These are phyloP conservation scores for Ctena decussata DNA, from an alignment of 2,888 invertebrate genomes.

Conservation along the genomic window DNA sequence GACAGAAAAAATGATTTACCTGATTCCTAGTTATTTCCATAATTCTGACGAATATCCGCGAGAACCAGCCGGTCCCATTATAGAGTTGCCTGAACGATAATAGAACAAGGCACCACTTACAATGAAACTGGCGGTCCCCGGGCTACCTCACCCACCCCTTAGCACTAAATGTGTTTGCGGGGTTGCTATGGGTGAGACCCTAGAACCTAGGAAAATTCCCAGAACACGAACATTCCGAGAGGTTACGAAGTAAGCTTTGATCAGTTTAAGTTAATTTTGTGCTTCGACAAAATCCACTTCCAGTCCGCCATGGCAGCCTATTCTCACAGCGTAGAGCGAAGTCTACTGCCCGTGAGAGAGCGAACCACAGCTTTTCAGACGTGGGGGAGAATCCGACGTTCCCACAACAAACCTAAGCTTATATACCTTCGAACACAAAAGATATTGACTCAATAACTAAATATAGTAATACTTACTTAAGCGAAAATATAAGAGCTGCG, in stretches of 20 bases:
- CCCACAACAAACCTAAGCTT: background rate
- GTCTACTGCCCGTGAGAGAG: background rate
- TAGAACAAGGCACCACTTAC: background rate
- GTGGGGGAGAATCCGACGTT: slow-evolving; percentile 7
- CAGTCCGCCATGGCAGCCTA: background rate
- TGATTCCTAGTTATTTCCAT: too few species aligned
- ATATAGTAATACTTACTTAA: background rate
- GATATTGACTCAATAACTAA: background rate
- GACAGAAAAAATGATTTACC: too few species aligned
- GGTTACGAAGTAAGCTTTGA: slow-evolving; percentile 1
- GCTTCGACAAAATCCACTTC: slow-evolving; percentile 10
- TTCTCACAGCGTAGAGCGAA: background rate
- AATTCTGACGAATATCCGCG: background rate
- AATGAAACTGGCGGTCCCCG: slow-evolving; percentile 4
- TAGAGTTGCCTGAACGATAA: background rate
- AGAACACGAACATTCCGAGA: slow-evolving; percentile 11
- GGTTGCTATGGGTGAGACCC: slow-evolving; percentile 12
- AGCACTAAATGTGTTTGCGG: slow-evolving; percentile 5
- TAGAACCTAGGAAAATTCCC: background rate
- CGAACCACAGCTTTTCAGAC: background rate
- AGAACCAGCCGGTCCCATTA: background rate
- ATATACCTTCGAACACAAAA: background rate
- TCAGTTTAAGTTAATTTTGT: background rate
- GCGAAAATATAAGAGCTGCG: too few species aligned
- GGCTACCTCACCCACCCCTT: slow-evolving; percentile 14